Conservation (phyloP, 1,140 invertebrate genomes). For the Neuroterus valhalla region DNA sequence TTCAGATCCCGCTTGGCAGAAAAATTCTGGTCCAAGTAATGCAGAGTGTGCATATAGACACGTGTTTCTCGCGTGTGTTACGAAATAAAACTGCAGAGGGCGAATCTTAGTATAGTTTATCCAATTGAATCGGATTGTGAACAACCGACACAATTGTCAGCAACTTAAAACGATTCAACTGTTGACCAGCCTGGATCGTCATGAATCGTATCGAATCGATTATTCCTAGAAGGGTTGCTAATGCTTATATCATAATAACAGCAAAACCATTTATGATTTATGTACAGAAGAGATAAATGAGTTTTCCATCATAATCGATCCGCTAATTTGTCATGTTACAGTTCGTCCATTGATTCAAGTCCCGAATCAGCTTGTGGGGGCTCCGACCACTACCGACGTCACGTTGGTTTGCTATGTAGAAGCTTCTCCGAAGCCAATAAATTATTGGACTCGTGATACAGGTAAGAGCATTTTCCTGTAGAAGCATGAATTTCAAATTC, state of each 20-base stretch:
- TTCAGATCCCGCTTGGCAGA: too few relatives aligned
- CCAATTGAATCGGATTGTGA: too few relatives aligned
- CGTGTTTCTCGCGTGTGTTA: too few relatives aligned
- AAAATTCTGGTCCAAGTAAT: too few relatives aligned
- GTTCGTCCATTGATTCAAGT: slow-evolving; percentile 90
- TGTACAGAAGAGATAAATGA: background rate
- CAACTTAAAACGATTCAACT: too few relatives aligned
- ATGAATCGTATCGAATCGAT: too few relatives aligned
- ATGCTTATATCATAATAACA: background rate
- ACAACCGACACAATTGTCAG: too few relatives aligned
- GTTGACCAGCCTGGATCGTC: too few relatives aligned
- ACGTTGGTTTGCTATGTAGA: slow-evolving; percentile 91
- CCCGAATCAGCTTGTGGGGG: slow-evolving; percentile 88
- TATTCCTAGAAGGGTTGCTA: too few relatives aligned
- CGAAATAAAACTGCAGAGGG: too few relatives aligned
- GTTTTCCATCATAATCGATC: slow-evolving; percentile 15
- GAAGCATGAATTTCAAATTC: background rate
- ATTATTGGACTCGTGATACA: slow-evolving; percentile 90
- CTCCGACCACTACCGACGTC: slow-evolving; percentile 86
- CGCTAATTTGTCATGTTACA: slow-evolving; percentile 68
- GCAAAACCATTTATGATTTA: background rate
- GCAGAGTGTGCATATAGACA: too few relatives aligned
- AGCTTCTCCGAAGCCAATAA: slow-evolving; percentile 89
- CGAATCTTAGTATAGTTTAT: too few relatives aligned
- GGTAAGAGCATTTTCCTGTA: slow-evolving; percentile 72